Percentiles rank a stretch among this genome's conserved stretches.
These are phyloP conservation scores for Magallana angulata DNA, from an alignment of 1,140 invertebrate species.

Conservation along the genomic window DNA sequence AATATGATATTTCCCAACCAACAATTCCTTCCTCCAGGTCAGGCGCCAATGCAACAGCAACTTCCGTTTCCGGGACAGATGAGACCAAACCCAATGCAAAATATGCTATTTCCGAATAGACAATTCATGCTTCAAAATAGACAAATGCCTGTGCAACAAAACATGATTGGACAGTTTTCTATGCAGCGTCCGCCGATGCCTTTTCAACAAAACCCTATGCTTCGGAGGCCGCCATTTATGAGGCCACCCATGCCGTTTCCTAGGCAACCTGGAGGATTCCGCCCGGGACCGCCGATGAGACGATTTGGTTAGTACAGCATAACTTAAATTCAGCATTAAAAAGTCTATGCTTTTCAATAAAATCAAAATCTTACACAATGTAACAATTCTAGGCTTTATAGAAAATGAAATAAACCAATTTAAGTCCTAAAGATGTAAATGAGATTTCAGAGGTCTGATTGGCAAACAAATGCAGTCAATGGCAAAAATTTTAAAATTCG, in stretches of 20 bases:
- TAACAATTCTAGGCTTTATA: no score
- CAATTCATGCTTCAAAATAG: constrained; percentile 6
- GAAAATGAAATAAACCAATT: no score
- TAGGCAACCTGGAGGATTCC: neutral
- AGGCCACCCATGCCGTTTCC: neutral
- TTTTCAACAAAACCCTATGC: neutral
- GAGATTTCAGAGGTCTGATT: no score
- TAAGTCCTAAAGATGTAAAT: no score
- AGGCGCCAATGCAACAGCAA: neutral
- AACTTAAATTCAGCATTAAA: no score
- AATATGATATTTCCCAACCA: constrained; percentile 4
- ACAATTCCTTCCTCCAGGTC: neutral
- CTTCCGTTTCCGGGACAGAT: constrained; percentile 13
- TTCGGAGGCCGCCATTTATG: neutral
- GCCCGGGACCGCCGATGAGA: neutral
- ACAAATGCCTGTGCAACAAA: constrained; percentile 2
- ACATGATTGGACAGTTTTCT: constrained; percentile 9
- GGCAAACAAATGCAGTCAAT: no score
- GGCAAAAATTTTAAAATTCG: no score
- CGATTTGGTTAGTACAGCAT: neutral
- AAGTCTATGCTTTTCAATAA: no score
- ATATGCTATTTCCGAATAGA: neutral
- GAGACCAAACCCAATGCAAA: constrained; percentile 4
- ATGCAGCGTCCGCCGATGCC: neutral
- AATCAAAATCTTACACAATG: no score